These are phyloP conservation scores for Sylvia atricapilla DNA, from an alignment of 2,113 vertebrate species.

Conservation along the genomic window DNA sequence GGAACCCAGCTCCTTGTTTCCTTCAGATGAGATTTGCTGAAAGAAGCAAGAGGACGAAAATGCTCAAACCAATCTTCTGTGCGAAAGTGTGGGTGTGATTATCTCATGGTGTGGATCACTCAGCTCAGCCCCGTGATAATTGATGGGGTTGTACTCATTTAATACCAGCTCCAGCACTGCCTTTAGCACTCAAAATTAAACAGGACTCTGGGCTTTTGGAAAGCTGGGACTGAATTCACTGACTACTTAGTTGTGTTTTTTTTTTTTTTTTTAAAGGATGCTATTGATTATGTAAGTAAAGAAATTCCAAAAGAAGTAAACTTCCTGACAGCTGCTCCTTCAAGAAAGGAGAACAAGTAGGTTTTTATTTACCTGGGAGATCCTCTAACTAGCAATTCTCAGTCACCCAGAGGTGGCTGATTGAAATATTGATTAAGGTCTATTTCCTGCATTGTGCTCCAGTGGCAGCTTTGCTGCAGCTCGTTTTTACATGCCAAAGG, in stretches of 20 bases:
- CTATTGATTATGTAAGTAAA: not conserved
- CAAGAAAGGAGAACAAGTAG: not conserved
- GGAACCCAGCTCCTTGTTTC: not conserved
- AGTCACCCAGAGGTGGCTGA: constrained; percentile 41
- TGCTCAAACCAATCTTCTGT: not conserved
- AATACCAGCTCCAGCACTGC: not conserved
- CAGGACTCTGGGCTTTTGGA: not conserved
- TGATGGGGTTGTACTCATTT: not conserved
- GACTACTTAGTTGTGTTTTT: not conserved
- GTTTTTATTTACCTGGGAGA: constrained; percentile 5
- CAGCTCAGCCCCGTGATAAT: not conserved
- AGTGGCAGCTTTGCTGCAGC: constrained; percentile 40
- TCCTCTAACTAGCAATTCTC: constrained; percentile 35
- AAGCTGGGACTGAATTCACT: not conserved
- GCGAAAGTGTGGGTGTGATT: not conserved
- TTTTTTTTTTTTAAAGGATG: not conserved
- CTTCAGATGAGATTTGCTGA: not conserved
- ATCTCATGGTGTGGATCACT: not conserved
- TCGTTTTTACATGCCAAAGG: not conserved
- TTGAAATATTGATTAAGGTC: constrained; percentile 51
- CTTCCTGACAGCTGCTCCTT: not conserved
- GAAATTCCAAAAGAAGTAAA: constrained; percentile 7
- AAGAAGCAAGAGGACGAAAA: not conserved
- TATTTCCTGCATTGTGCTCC: constrained; percentile 1
- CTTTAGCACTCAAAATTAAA: not conserved